Conservation (phyloP, 2,113 vertebrate genomes). For the Bagarius yarrelli region DNA sequence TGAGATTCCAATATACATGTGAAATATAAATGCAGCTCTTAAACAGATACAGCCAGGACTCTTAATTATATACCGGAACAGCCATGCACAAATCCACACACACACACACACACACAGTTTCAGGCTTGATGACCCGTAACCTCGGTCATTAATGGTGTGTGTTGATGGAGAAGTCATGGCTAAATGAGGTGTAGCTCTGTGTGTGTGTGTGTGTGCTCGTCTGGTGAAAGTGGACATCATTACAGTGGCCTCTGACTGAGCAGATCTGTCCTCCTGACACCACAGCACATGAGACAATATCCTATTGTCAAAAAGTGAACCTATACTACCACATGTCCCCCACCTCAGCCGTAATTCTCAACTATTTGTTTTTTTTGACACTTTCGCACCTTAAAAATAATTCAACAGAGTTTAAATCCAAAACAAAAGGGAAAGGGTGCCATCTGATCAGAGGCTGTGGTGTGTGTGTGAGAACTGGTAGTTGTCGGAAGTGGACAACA, state of each 20-base stretch:
- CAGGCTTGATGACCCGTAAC: conserved; percentile 25
- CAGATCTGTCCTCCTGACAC: conserved; percentile 17
- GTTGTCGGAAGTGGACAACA: background rate
- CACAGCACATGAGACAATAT: background rate
- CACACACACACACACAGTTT: background rate
- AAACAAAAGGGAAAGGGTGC: background rate
- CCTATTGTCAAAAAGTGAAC: background rate
- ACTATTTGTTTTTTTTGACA: background rate
- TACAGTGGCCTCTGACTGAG: conserved; percentile 22
- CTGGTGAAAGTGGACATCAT: conserved; percentile 18
- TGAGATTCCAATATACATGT: background rate
- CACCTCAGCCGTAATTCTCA: background rate
- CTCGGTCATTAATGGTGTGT: conserved; percentile 34
- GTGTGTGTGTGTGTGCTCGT: conserved; percentile 8
- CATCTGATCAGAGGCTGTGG: conserved; percentile 15
- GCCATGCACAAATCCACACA: background rate
- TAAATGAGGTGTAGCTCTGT: conserved; percentile 32
- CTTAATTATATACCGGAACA: background rate
- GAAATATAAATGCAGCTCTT: background rate
- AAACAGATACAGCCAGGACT: background rate
- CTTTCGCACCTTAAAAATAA: background rate
- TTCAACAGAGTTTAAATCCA: background rate
- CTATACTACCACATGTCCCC: background rate
- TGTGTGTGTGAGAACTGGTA: background rate
- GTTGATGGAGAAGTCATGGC: conserved; percentile 20